Evolutionary conservation across 1,140 invertebrate species (phyloP).

Genomic region (Diorhabda carinulata): DNA sequence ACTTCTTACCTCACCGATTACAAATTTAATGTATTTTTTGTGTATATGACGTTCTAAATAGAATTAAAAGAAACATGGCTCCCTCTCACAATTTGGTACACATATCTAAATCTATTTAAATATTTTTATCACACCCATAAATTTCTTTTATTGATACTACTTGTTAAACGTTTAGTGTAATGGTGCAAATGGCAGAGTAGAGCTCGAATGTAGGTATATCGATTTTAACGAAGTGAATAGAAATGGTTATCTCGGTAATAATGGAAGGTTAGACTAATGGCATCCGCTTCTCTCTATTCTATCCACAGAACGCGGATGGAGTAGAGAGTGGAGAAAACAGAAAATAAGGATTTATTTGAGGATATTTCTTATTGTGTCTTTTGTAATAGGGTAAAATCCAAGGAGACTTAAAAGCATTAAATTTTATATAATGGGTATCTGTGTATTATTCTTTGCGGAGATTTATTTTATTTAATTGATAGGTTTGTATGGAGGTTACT

Average conservation of each 20-base stretch:
- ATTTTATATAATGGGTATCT: neutral
- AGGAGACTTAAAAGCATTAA: conserved; percentile 2
- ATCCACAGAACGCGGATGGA: neutral
- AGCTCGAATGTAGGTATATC: neutral
- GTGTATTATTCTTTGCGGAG: neutral
- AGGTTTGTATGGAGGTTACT: no score
- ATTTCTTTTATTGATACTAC: no score
- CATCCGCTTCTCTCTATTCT: neutral
- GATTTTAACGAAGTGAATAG: neutral
- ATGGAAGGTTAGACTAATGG: conserved; percentile 1
- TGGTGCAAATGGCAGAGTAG: neutral
- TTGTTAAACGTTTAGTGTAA: neutral
- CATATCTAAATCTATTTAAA: no score
- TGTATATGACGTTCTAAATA: no score
- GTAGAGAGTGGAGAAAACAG: neutral
- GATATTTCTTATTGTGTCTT: neutral
- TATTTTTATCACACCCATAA: no score
- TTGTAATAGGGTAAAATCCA: conserved; percentile 1
- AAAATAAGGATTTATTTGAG: conserved; percentile 3
- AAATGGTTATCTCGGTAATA: conserved; percentile 1
- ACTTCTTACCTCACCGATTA: no score
- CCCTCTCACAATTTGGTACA: no score
- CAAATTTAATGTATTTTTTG: no score
- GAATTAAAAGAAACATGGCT: no score
- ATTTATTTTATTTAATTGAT: neutral